Base-by-base conservation (phyloP, 2,797 vertebrate genomes). In the Gymnoscopelus braueri region DNA sequence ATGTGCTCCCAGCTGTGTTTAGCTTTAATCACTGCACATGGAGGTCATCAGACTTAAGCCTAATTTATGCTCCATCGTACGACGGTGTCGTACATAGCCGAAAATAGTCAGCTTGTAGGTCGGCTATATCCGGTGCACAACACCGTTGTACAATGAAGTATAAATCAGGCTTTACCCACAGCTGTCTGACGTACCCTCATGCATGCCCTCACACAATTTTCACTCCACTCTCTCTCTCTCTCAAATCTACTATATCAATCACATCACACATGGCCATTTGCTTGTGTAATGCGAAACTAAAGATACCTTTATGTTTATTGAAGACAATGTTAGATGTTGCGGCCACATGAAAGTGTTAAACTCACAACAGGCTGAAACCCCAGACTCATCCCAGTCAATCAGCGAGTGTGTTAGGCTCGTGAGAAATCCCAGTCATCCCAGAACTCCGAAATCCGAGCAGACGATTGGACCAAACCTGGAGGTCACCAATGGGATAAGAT, bases 381-480 rank as follows among this genome's bases (percentile, higher is more conserved):
- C 78, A 83, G 44, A 77, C 82, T 84, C 79, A 85, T 83, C 79
- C 80, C 65, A 47, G 67, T 78, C 84, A 57, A 54, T 89, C 84
- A 76, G 66, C 51, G 12, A 70, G 65, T 52, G 61, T 72, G 74
- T 77, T 65, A 50, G 79, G 65, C 80, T 65, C 73, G 69, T 66
- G 64, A 84, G 84, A 74, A 79, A 87, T 87, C 81, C 73, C 75
- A 85, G 84, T 68, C 80, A 84, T 75, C 61, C 67, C 79, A 54
- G 71, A 67, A 63, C 83, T 60, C 74, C 56, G 70, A 81, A 89
- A 85, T 80, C 63, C 4, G 47, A 87, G 65, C 84, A 80, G 78
- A 77, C 72, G 75, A 89, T 86, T 83, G 81, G 74, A 75, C 81
- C 85, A 83, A 84, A 89, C 82, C 80, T 83, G 87, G 88, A 76